Evolutionary conservation across 2,113 vertebrate species (phyloP).

Genomic region (Gorilla gorilla): DNA sequence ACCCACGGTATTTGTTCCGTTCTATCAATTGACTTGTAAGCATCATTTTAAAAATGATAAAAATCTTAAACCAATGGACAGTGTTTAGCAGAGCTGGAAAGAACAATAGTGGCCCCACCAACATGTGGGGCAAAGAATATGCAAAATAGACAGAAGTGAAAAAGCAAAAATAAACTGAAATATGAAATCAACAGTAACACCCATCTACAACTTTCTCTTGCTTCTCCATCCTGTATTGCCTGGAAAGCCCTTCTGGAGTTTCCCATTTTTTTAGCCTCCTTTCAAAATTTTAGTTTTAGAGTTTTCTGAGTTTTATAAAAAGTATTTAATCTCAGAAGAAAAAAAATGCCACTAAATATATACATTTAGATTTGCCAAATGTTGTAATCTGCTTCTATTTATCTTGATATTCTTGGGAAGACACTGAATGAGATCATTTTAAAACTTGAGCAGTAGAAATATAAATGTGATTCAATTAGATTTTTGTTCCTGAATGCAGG

Average conservation of each 20-base stretch:
- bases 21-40: background rate
- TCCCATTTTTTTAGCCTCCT: background rate
- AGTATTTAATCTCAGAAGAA: background rate
- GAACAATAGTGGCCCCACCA: background rate
- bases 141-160: no score
- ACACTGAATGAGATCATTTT: background rate
- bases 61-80: background rate
- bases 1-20: background rate
- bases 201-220: accelerated
- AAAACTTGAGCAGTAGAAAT: background rate
- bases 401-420: background rate
- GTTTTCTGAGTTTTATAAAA: background rate
- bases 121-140: accelerated
- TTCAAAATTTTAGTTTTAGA: background rate
- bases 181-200: background rate
- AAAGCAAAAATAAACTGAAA: background rate
- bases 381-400: background rate
- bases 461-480: background rate
- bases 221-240: accelerated
- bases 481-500: background rate
- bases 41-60: background rate
- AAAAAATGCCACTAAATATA: background rate
- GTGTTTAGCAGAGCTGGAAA: accelerated
- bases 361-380: background rate
- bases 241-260: accelerated